phyloP scores from a whole-genome alignment of 1,140 invertebrate genomes.

The Rhyacophila brunnea region DNA sequence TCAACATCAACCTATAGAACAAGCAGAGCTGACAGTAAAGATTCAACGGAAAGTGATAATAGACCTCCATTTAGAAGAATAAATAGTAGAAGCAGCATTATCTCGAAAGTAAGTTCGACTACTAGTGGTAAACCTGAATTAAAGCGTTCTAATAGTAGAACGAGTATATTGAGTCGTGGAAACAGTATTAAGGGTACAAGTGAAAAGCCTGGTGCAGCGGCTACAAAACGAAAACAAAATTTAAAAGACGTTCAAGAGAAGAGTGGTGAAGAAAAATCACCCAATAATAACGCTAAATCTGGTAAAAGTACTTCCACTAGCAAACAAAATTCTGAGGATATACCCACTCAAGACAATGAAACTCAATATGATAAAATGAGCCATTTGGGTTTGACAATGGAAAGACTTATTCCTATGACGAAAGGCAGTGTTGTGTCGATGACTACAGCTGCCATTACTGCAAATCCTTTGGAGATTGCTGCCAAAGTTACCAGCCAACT shows the following conservation, averaged over 20 bases:
- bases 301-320: constrained; percentile 21
- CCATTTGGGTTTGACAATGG: constrained; percentile 39
- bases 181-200: constrained; percentile 45
- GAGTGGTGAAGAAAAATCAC: constrained; percentile 37
- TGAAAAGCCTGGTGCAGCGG: constrained; percentile 47
- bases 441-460: constrained; percentile 55
- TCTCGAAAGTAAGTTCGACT: constrained; percentile 39
- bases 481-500: constrained; percentile 53
- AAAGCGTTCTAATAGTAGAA: constrained; percentile 37
- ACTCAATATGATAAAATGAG: constrained; percentile 47
- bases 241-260: constrained; percentile 18
- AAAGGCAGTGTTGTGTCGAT: constrained; percentile 54
- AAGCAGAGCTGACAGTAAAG: constrained; percentile 3
- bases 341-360: constrained; percentile 48
- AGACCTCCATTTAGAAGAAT: constrained; percentile 38
- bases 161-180: constrained; percentile 42
- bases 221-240: constrained; percentile 35
- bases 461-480: constrained; percentile 53
- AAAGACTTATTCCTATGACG: constrained; percentile 49
- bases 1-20: not conserved
- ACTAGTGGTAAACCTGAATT: constrained; percentile 42
- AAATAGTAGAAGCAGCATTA: constrained; percentile 41
- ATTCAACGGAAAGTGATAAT: constrained; percentile 24
- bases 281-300: constrained; percentile 27
- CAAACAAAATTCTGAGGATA: constrained; percentile 35